These are phyloP conservation scores for Forbesichthys agassizii DNA, from an alignment of 2,113 vertebrate genomes.

Conservation along the genomic window DNA sequence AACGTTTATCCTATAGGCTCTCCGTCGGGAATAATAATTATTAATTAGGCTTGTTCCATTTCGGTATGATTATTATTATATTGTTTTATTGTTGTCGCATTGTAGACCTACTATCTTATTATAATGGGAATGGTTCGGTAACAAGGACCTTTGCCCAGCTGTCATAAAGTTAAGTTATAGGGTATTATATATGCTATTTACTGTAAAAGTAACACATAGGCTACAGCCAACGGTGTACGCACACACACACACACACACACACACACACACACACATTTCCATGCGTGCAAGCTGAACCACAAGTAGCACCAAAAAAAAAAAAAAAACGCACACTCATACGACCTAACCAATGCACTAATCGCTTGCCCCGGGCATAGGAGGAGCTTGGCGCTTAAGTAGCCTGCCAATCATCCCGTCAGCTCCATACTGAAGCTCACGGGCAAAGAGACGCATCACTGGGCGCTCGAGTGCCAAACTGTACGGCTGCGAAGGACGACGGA, in stretches of 20 bases:
- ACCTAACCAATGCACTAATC: constrained; percentile 80
- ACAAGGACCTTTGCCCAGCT: too few species aligned
- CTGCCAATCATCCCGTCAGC: constrained; percentile 98
- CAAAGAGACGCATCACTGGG: constrained; percentile 88
- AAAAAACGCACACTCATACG: constrained; percentile 45
- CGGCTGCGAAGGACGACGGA: constrained; percentile 80
- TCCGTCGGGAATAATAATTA: too few species aligned
- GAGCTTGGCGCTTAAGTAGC: constrained; percentile 88
- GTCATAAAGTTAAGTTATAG: neutral
- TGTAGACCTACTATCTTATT: too few species aligned
- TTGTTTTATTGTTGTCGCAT: too few species aligned
- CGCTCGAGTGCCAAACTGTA: constrained; percentile 87
- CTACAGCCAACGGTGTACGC: neutral
- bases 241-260: constrained; percentile 1
- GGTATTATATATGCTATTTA: too few species aligned
- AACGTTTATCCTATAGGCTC: too few species aligned
- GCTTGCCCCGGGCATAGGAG: constrained; percentile 81
- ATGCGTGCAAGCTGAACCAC: constrained; percentile 37
- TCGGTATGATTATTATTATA: too few species aligned
- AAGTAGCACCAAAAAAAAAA: constrained; percentile 27
- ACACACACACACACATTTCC: constrained; percentile 54
- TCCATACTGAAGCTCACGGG: constrained; percentile 93
- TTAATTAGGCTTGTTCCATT: too few species aligned
- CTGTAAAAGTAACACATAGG: too few species aligned
- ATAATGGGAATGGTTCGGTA: too few species aligned